These are phyloP conservation scores for Drosophila helvetica DNA, from an alignment of 2,888 invertebrate species.

Conservation along the genomic window DNA sequence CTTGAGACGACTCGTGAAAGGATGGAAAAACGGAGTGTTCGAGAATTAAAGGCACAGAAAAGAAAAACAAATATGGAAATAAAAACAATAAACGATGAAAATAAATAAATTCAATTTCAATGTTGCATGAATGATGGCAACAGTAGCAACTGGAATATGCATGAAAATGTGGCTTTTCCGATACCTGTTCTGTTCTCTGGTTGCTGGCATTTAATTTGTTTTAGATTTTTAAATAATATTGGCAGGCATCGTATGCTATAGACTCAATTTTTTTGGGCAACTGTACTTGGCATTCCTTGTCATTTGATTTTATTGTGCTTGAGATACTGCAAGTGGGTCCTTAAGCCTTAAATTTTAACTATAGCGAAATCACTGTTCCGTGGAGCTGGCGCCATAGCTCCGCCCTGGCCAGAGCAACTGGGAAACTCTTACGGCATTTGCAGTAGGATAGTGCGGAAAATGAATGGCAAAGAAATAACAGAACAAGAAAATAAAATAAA, in stretches of 20 bases:
- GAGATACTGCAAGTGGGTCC: no score
- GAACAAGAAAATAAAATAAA: constrained; percentile 30
- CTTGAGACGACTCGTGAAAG: no score
- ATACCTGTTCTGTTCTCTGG: no score
- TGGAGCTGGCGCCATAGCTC: constrained; percentile 31
- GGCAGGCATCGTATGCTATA: no score
- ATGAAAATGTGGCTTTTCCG: no score
- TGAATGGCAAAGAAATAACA: constrained; percentile 40
- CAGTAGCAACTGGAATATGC: no score
- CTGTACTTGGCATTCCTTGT: neutral
- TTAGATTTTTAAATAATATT: neutral
- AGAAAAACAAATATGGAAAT: constrained; percentile 19
- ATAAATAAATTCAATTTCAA: constrained; percentile 41
- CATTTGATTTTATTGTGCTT: neutral
- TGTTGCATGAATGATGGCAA: neutral
- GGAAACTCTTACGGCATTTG: no score
- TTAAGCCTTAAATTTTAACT: constrained; percentile 17
- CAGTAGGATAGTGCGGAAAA: constrained; percentile 27
- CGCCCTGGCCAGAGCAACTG: no score
- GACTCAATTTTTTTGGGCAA: no score
- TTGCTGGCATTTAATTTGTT: neutral
- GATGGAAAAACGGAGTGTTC: no score
- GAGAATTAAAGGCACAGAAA: no score
- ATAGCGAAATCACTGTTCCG: neutral
- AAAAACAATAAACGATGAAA: constrained; percentile 28